phyloP scores from a whole-genome alignment of 2,888 invertebrate species.

The Hydrotaea diabolus region DNA sequence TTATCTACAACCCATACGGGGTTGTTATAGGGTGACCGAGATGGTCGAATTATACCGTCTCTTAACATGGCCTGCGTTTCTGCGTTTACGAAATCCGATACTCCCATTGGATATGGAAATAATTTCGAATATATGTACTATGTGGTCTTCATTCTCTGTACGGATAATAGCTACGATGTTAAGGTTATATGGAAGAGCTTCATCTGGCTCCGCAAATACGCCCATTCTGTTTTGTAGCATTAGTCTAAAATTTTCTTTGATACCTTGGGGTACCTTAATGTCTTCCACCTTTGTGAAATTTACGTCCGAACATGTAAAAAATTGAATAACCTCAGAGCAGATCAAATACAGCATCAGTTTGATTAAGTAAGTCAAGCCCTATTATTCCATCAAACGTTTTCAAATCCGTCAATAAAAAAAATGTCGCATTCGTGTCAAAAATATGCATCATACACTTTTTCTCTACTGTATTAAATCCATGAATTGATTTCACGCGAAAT shows the following conservation, averaged over 20 bases:
- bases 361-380: slow-evolving; percentile 51
- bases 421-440: slow-evolving; percentile 51
- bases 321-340: slow-evolving; percentile 45
- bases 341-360: slow-evolving; percentile 35
- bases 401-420: slow-evolving; percentile 48
- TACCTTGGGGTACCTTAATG: slow-evolving; percentile 9
- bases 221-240: slow-evolving; percentile 36
- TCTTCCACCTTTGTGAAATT: slow-evolving; percentile 23
- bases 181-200: slow-evolving; percentile 44
- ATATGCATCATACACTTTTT: slow-evolving; percentile 45
- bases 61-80: slow-evolving; percentile 28
- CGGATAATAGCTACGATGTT: slow-evolving; percentile 48
- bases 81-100: slow-evolving; percentile 40
- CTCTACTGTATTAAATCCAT: slow-evolving; percentile 38
- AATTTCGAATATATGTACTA: slow-evolving; percentile 48
- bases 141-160: slow-evolving; percentile 39
- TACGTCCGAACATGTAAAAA: slow-evolving; percentile 43
- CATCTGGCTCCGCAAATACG: slow-evolving; percentile 56
- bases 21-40: slow-evolving; percentile 39
- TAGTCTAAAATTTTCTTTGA: not conserved
- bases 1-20: slow-evolving; percentile 45
- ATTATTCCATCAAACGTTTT: slow-evolving; percentile 50
- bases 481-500: slow-evolving; percentile 50
- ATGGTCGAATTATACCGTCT: slow-evolving; percentile 43
- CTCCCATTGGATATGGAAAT: slow-evolving; percentile 51